These are phyloP conservation scores for Opisthograptis luteolata DNA, from an alignment of 2,888 invertebrate genomes.

Conservation along the genomic window DNA sequence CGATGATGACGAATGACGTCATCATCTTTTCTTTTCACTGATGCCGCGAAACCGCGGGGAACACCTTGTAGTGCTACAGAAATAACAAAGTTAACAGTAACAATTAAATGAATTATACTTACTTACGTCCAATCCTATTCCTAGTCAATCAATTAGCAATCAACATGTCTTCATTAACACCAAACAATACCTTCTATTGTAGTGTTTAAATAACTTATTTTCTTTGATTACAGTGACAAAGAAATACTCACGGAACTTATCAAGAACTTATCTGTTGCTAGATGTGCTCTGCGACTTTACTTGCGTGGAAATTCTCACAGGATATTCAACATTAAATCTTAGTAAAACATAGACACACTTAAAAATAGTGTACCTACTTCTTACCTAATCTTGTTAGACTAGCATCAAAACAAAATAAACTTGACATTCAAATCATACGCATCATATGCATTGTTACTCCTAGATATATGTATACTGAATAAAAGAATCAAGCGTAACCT, in stretches of 20 bases:
- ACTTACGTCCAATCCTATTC: too few relatives aligned
- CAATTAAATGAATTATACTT: too few relatives aligned
- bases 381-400: too few relatives aligned
- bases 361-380: background rate
- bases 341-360: background rate
- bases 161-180: too few relatives aligned
- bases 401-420: background rate
- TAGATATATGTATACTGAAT: background rate
- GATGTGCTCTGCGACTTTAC: too few relatives aligned
- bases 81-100: background rate
- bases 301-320: too few relatives aligned
- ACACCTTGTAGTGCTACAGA: too few relatives aligned
- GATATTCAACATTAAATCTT: too few relatives aligned
- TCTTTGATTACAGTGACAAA: background rate
- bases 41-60: too few relatives aligned
- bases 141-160: too few relatives aligned
- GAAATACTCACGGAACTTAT: background rate
- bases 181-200: background rate
- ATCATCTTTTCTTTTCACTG: too few relatives aligned
- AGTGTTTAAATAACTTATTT: background rate
- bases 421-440: background rate
- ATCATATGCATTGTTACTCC: background rate
- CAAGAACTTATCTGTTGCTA: background rate
- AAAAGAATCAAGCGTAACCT: background rate
- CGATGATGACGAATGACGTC: too few relatives aligned